These are phyloP conservation scores for Idaea straminata DNA, from an alignment of 2,888 invertebrate genomes.

Conservation along the genomic window DNA sequence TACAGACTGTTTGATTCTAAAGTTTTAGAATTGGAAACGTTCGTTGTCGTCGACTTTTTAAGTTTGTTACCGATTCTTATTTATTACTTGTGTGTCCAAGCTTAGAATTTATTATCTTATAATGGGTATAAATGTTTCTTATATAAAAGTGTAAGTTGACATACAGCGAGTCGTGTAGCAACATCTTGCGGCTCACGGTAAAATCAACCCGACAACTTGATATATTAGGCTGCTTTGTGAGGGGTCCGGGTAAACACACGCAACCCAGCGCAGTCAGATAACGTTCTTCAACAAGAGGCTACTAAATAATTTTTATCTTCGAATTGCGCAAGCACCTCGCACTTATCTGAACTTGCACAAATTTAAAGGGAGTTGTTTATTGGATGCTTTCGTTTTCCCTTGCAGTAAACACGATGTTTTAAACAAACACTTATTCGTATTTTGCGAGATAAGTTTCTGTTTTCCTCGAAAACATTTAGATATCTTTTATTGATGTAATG, in stretches of 20 bases:
- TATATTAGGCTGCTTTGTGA: constrained; percentile 71
- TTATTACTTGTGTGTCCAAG: constrained; percentile 16
- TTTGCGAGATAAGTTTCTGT: not conserved
- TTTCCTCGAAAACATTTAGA: not conserved
- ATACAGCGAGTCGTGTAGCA: constrained; percentile 60
- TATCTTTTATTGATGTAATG: not conserved
- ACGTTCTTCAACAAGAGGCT: constrained; percentile 48
- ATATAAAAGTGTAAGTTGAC: constrained; percentile 57
- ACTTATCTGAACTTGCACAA: constrained; percentile 42
- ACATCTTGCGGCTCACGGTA: constrained; percentile 56
- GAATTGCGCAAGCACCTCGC: constrained; percentile 46
- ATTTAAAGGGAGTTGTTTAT: constrained; percentile 30
- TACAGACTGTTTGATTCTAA: constrained; percentile 22
- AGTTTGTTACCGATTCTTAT: constrained; percentile 15
- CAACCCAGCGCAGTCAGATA: constrained; percentile 50
- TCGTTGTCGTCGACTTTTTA: not conserved
- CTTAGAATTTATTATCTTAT: constrained; percentile 29
- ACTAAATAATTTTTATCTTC: constrained; percentile 70
- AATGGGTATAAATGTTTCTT: constrained; percentile 36
- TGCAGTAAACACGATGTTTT: not conserved
- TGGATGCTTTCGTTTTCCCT: constrained; percentile 10
- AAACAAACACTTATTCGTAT: not conserved
- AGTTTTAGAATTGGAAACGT: constrained; percentile 15
- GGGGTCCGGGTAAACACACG: constrained; percentile 64
- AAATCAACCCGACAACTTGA: constrained; percentile 67